Conservation (phyloP, 1,140 invertebrate genomes). For the Saccostrea echinata region DNA sequence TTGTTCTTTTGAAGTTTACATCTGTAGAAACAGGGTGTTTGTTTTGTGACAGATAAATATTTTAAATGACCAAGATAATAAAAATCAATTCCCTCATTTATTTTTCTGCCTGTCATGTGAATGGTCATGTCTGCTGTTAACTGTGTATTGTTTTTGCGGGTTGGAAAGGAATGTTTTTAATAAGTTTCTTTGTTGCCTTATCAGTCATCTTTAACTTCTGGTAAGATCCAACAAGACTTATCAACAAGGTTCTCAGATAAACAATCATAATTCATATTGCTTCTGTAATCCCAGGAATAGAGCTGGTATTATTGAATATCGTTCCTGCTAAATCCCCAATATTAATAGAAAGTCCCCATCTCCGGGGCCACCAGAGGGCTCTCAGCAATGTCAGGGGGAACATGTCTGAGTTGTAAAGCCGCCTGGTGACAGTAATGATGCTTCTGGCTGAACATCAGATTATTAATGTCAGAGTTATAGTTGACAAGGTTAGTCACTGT, state of each 20-base stretch:
- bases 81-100: constrained; percentile 33
- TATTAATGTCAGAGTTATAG: constrained; percentile 39
- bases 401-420: constrained; percentile 25
- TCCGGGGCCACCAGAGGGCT: constrained; percentile 5
- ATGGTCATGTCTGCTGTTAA: neutral
- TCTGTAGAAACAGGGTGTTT: neutral
- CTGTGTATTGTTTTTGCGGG: constrained; percentile 21
- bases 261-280: constrained; percentile 37
- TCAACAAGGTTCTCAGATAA: constrained; percentile 19
- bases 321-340: constrained; percentile 19
- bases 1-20: neutral
- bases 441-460: constrained; percentile 25
- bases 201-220: neutral
- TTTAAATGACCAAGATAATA: neutral
- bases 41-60: neutral
- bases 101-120: neutral
- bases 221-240: constrained; percentile 25
- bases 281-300: neutral
- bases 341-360: constrained; percentile 34
- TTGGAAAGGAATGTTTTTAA: constrained; percentile 28
- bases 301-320: constrained; percentile 21
- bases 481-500: constrained; percentile 31
- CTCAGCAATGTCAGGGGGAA: neutral
- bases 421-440: neutral
- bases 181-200: constrained; percentile 13